These are phyloP conservation scores for Thymelicus lineola DNA, from an alignment of 2,888 invertebrate genomes.

Conservation along the genomic window DNA sequence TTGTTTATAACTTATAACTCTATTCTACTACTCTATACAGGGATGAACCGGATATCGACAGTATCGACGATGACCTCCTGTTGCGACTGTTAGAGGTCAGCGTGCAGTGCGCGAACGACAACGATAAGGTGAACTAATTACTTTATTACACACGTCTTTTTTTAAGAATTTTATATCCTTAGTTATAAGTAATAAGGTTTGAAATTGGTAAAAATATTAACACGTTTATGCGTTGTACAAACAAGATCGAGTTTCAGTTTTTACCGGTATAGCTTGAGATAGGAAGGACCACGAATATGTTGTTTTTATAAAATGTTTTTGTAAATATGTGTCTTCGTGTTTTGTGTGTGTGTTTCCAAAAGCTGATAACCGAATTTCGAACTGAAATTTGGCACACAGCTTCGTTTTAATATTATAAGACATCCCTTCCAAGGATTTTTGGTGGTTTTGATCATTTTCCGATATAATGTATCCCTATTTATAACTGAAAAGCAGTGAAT, in stretches of 20 bases:
- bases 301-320: background rate
- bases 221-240: background rate
- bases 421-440: no score
- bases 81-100: conserved; percentile 88
- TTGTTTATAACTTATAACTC: conserved; percentile 14
- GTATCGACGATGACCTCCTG: conserved; percentile 88
- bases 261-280: background rate
- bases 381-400: no score
- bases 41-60: conserved; percentile 84
- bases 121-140: conserved; percentile 88
- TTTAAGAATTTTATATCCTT: background rate
- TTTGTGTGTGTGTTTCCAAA: no score
- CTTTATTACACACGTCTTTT: background rate
- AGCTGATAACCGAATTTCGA: no score
- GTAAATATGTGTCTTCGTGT: background rate
- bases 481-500: no score
- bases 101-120: conserved; percentile 87
- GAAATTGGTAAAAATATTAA: background rate
- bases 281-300: background rate
- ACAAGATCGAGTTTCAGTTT: background rate
- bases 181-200: background rate
- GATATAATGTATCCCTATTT: no score
- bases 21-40: conserved; percentile 55
- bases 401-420: no score
- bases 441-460: no score